Percentiles rank a stretch among this genome's conserved stretches.
phyloP scores from a whole-genome alignment of 2,888 invertebrate species.

The Epicampocera succincta region DNA sequence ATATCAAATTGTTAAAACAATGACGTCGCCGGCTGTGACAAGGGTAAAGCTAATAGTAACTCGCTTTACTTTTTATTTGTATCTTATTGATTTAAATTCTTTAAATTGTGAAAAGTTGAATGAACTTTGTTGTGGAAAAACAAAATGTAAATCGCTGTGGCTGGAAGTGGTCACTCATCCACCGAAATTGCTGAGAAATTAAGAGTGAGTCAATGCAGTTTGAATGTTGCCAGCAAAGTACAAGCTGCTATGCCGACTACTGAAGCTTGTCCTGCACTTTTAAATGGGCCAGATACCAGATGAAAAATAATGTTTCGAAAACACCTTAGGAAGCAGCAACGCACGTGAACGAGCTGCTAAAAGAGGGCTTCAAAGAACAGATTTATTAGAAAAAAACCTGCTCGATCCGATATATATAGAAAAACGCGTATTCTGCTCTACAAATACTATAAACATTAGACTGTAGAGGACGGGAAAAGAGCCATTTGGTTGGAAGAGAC shows the following conservation, averaged over 20 bases:
- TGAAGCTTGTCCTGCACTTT: not conserved
- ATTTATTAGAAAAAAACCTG: conserved; percentile 14
- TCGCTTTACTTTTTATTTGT: too few relatives aligned
- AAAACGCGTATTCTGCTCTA: not conserved
- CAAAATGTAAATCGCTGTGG: too few relatives aligned
- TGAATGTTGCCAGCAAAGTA: conserved; percentile 20
- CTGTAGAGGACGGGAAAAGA: too few relatives aligned
- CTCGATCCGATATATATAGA: conserved; percentile 8
- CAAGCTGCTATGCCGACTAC: not conserved
- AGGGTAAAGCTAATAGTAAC: too few relatives aligned
- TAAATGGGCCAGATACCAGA: conserved; percentile 1
- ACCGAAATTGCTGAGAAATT: conserved; percentile 19
- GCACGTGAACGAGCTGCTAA: conserved; percentile 2
- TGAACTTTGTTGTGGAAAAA: too few relatives aligned
- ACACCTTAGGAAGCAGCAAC: conserved; percentile 17
- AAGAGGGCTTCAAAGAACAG: conserved; percentile 5
- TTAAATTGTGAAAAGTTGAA: too few relatives aligned
- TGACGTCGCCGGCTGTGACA: too few relatives aligned
- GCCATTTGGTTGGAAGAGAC: too few relatives aligned
- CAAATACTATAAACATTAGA: not conserved
- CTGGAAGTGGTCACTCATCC: conserved; percentile 15
- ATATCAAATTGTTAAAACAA: too few relatives aligned
- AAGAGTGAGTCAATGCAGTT: not conserved
- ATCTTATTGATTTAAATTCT: too few relatives aligned
- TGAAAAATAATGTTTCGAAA: conserved; percentile 29